A percentile compares a stretch with the other conserved stretches of the same genome.
Conservation (phyloP, 2,888 invertebrate species). For the Nephrotoma guestfalica region DNA sequence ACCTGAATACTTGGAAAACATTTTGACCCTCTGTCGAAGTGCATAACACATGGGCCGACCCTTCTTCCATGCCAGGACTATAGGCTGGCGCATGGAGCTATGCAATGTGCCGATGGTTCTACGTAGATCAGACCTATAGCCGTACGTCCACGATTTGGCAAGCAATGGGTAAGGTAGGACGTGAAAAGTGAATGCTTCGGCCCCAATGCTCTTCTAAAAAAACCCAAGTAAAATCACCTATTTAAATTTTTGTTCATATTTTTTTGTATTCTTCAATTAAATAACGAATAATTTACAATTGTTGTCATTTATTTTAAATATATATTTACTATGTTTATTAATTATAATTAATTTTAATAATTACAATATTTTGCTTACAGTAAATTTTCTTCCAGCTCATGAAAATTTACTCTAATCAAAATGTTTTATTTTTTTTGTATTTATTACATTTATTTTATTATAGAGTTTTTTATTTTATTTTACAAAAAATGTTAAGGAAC, state of each 20-base stretch:
- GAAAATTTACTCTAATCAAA: not conserved
- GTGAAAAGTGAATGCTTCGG: too few species aligned
- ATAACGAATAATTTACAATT: not conserved
- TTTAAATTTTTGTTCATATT: not conserved
- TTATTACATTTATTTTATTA: not conserved
- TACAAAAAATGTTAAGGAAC: not conserved
- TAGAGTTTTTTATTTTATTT: not conserved
- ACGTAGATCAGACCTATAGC: too few species aligned
- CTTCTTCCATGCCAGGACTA: too few species aligned
- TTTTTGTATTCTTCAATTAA: not conserved
- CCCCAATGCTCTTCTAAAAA: too few species aligned
- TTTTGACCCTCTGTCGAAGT: too few species aligned
- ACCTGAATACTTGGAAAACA: too few species aligned
- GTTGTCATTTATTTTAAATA: not conserved
- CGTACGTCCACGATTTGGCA: too few species aligned
- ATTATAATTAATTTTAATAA: not conserved
- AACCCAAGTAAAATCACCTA: too few species aligned
- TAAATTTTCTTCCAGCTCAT: not conserved
- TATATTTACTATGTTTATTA: not conserved
- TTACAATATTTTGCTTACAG: not conserved
- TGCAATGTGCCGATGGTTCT: too few species aligned
- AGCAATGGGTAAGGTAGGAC: too few species aligned
- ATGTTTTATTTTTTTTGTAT: not conserved
- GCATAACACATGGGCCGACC: too few species aligned
- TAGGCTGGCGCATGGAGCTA: too few species aligned